These are phyloP conservation scores for Halocynthia roretzi DNA, from an alignment of 23 tunicate species.

Conservation along the genomic window DNA sequence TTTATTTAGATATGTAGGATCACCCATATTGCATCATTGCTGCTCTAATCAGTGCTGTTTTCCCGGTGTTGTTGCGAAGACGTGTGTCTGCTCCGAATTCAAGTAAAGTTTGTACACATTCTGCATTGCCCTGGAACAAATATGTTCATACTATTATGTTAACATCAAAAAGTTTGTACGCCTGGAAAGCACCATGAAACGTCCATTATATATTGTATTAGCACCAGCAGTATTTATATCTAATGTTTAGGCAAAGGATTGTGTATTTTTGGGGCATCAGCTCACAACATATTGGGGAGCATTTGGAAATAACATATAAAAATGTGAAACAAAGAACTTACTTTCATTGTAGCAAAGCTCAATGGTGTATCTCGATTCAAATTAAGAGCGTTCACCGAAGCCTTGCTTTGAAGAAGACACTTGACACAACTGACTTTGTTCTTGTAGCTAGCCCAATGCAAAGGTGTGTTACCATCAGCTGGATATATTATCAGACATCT, in stretches of 20 bases:
- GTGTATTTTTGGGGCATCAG: too few relatives aligned
- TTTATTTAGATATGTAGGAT: background rate
- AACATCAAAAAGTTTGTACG: too few relatives aligned
- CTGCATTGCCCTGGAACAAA: background rate
- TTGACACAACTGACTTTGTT: background rate
- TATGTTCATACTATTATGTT: too few relatives aligned
- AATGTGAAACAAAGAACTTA: background rate
- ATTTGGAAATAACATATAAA: background rate
- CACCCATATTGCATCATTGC: slow-evolving; percentile 2
- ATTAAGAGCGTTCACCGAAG: background rate
- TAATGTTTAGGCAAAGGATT: too few relatives aligned
- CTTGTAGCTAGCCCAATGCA: slow-evolving; percentile 7
- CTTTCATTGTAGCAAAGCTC: slow-evolving; percentile 3
- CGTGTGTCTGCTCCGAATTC: slow-evolving; percentile 1
- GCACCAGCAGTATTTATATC: too few relatives aligned
- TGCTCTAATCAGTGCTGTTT: slow-evolving; percentile 3
- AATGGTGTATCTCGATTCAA: background rate
- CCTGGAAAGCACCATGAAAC: too few relatives aligned
- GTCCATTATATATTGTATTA: too few relatives aligned
- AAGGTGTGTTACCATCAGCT: slow-evolving; percentile 9
- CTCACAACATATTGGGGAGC: too few relatives aligned
- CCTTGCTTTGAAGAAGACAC: background rate
- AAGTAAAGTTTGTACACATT: background rate
- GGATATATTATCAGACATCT: background rate
- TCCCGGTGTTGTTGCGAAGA: background rate